Conservation (phyloP, 2,888 invertebrate genomes). For the Polymixis flavicincta region DNA sequence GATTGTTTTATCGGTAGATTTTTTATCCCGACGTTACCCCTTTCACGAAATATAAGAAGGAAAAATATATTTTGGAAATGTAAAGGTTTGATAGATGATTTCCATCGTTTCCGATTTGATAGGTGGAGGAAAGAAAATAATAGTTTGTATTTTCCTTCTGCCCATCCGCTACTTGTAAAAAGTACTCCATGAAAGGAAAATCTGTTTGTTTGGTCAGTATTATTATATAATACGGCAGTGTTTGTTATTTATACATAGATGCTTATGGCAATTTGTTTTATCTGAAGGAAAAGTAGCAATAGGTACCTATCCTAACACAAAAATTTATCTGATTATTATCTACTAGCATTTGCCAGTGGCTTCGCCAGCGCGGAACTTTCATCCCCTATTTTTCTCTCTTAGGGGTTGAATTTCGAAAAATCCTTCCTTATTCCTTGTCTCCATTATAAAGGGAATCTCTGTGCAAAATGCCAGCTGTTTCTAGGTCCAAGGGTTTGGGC, state of each 20-base stretch:
- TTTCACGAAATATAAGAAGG: slow-evolving; percentile 47
- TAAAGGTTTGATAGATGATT: slow-evolving; percentile 59
- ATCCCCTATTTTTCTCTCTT: too few species aligned
- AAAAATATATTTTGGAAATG: slow-evolving; percentile 45
- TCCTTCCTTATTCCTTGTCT: too few species aligned
- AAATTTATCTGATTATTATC: background rate
- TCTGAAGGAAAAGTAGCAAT: background rate
- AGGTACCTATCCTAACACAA: background rate
- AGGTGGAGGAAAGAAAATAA: slow-evolving; percentile 39
- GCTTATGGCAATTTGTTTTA: background rate
- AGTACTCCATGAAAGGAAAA: slow-evolving; percentile 11
- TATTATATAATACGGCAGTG: background rate
- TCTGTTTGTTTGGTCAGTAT: slow-evolving; percentile 28
- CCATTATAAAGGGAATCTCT: too few species aligned
- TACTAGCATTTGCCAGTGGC: too few species aligned
- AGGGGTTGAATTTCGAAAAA: too few species aligned
- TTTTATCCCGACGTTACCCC: slow-evolving; percentile 50
- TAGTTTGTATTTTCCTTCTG: slow-evolving; percentile 46
- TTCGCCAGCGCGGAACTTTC: too few species aligned
- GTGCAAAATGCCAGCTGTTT: too few species aligned
- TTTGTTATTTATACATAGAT: slow-evolving; percentile 9
- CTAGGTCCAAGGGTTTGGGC: too few species aligned
- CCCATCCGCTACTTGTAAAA: slow-evolving; percentile 28
- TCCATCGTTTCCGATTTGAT: slow-evolving; percentile 45
- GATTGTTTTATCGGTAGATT: slow-evolving; percentile 51